A percentile compares a stretch with the other conserved stretches of the same genome.
phyloP scores from a whole-genome alignment of 2,888 invertebrate species.

The Drosophila recens region DNA sequence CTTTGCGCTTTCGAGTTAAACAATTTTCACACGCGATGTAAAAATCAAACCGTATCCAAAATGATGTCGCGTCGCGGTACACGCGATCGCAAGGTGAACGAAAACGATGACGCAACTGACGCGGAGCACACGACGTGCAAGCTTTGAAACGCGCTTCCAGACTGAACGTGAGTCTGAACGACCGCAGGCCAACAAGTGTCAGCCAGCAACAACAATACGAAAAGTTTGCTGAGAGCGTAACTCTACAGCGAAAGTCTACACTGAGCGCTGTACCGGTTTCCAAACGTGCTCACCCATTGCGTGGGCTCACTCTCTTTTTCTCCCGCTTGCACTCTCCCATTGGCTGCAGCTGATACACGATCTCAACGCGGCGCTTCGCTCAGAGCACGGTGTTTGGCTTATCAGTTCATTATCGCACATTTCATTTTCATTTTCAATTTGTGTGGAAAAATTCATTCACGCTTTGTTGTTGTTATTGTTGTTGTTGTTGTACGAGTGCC shows the following conservation, averaged over 20 bases:
- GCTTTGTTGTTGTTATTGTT: conserved; percentile 30
- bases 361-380: conserved; percentile 60
- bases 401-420: conserved; percentile 75
- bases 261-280: conserved; percentile 59
- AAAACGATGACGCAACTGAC: conserved; percentile 22
- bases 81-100: conserved; percentile 47
- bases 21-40: conserved; percentile 34
- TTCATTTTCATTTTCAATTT: conserved; percentile 74
- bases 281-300: conserved; percentile 23
- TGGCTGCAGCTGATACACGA: conserved; percentile 49
- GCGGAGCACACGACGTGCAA: conserved; percentile 51
- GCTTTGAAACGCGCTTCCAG: conserved; percentile 77
- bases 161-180: conserved; percentile 63
- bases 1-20: conserved; percentile 35
- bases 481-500: conserved; percentile 9
- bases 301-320: conserved; percentile 20
- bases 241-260: conserved; percentile 65
- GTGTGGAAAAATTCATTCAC: conserved; percentile 78
- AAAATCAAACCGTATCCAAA: conserved; percentile 57
- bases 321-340: too few relatives aligned
- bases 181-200: conserved; percentile 71
- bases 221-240: conserved; percentile 52
- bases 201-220: conserved; percentile 18
- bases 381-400: conserved; percentile 50
- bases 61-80: conserved; percentile 32